Base-by-base conservation (phyloP, 2,113 vertebrate genomes). In the Nannospalax galili region DNA sequence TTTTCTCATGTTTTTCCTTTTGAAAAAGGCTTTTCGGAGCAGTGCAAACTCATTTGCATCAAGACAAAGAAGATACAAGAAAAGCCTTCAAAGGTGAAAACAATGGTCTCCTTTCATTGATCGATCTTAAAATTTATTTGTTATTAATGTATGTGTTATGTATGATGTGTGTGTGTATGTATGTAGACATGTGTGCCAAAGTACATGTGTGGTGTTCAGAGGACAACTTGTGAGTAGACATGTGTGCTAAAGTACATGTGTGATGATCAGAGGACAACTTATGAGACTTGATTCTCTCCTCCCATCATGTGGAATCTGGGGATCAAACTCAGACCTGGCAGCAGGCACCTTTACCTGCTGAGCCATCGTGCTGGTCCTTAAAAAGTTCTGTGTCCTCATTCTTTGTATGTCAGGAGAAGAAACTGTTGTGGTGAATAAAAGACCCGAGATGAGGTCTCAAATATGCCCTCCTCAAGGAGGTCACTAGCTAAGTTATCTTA, bases 21-120 rank as follows among this genome's bases (percentile, higher is more conserved):
- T 65, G 17, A 28, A 69, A 88, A 90, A 62, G 74, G 7, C 17
- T 1, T 45, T 90, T 74, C 65, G 62, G 37, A 75, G 48, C 20
- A 91, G 22, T 45, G 62, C 22, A 88, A 75, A 78, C 73, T 37
- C n/a, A 82, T 78, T 92, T 78, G 28, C 8, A 60, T 35, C 3
- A 72, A 94, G 74, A 87, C 69, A 60, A 73, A 72, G 56, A 77
- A n/a, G n/a, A n/a, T n/a, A n/a, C n/a, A n/a, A n/a, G n/a, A n/a
- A n/a, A n/a, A n/a, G n/a, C n/a, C n/a, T n/a, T n/a, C n/a, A n/a
- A n/a, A n/a, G n/a, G n/a, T n/a, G 79, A 91, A 24, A 82, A 74
- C 42, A 40, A 28, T 28, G n/a, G 30, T 73, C 48, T 82, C 42
- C 58, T 32, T 77, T 48, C 52, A 26, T 62, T 7, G 8, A 22